phyloP scores from a whole-genome alignment of 2,113 vertebrate species.

The Coptodon rendalli region DNA sequence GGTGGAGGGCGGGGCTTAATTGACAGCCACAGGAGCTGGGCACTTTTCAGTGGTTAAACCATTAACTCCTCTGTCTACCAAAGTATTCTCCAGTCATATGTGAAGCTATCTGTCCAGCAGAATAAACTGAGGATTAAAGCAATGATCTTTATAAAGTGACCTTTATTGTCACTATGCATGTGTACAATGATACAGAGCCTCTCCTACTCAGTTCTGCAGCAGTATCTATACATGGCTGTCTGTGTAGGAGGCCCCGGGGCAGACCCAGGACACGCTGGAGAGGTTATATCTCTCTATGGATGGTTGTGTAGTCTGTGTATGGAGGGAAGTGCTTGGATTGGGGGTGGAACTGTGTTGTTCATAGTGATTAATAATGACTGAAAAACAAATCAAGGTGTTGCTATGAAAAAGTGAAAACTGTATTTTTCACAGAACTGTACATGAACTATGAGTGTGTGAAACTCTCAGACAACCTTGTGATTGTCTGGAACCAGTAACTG shows the following conservation, averaged over 20 bases:
- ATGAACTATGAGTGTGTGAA: background rate
- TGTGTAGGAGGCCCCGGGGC: background rate
- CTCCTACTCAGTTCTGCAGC: too few relatives aligned
- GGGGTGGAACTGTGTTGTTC: background rate
- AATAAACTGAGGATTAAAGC: too few relatives aligned
- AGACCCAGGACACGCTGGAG: background rate
- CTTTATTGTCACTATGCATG: too few relatives aligned
- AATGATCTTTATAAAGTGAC: too few relatives aligned
- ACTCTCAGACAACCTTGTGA: background rate
- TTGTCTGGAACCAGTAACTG: background rate
- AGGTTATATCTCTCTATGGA: accelerated
- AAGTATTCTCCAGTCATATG: too few relatives aligned
- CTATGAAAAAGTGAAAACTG: background rate
- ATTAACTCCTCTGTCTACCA: too few relatives aligned
- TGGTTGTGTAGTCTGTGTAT: background rate
- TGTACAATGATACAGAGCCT: too few relatives aligned
- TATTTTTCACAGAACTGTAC: background rate
- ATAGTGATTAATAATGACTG: background rate
- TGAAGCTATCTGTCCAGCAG: too few relatives aligned
- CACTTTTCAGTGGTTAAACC: too few relatives aligned
- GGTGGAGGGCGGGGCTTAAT: too few relatives aligned
- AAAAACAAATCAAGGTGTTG: background rate
- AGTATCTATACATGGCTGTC: background rate
- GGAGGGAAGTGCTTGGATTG: too few relatives aligned
- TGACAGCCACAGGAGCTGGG: too few relatives aligned